A percentile compares a stretch with the other conserved stretches of the same genome.
Evolutionary conservation across 2,113 vertebrate species (phyloP).

Genomic region (Pogonocichla stellata): DNA sequence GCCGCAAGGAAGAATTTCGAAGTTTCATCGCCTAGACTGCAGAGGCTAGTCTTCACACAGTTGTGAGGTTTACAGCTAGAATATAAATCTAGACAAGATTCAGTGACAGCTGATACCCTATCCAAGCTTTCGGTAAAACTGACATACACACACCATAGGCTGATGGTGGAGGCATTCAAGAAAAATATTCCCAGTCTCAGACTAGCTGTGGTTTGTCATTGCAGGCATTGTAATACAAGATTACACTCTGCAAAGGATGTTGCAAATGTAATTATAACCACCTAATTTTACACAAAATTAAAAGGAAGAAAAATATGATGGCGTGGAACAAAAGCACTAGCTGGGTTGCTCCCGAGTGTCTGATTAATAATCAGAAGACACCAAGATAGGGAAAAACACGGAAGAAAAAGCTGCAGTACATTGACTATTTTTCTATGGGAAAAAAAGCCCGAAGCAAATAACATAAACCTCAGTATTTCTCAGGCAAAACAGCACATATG

Average conservation of each 20-base stretch:
- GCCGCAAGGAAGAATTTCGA: slow-evolving; percentile 5
- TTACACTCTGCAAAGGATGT: background rate
- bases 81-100: slow-evolving; percentile 40
- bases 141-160: slow-evolving; percentile 15
- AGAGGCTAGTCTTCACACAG: slow-evolving; percentile 45
- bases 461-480: background rate
- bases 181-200: slow-evolving; percentile 16
- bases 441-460: rapidly evolving
- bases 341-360: background rate
- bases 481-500: background rate
- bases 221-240: background rate
- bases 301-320: background rate
- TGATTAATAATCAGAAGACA: background rate
- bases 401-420: background rate
- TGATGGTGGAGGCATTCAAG: background rate
- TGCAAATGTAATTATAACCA: background rate
- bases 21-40: slow-evolving; percentile 5
- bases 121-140: slow-evolving; percentile 32
- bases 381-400: background rate
- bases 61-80: slow-evolving; percentile 37
- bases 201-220: background rate
- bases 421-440: background rate
- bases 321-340: background rate
- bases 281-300: background rate
- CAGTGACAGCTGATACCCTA: slow-evolving; percentile 47